Conservation (phyloP, 1,140 invertebrate genomes). For the Vollenhovia emeryi region DNA sequence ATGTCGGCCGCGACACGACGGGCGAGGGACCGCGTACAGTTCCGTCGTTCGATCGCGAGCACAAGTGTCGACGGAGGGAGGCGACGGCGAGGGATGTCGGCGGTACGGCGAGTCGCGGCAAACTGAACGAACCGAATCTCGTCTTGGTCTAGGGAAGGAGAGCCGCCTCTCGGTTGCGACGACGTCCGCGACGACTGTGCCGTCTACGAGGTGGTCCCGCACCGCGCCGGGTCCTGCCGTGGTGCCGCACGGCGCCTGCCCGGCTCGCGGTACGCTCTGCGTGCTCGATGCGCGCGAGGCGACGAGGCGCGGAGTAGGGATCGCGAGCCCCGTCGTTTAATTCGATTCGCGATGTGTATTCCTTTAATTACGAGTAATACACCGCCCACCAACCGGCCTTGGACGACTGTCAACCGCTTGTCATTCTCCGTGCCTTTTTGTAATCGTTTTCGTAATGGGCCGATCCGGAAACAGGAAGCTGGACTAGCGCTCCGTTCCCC, state of each 20-base stretch:
- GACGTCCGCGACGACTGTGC: slow-evolving; percentile 20
- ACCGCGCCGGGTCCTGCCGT: slow-evolving; percentile 20
- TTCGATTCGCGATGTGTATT: slow-evolving; percentile 38
- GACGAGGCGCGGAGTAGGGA: slow-evolving; percentile 10
- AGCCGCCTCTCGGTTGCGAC: slow-evolving; percentile 33
- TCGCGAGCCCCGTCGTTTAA: slow-evolving; percentile 31
- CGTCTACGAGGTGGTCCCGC: slow-evolving; percentile 33
- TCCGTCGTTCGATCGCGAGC: not conserved
- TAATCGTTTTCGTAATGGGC: not conserved
- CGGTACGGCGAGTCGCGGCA: slow-evolving; percentile 46
- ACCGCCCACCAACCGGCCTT: slow-evolving; percentile 2
- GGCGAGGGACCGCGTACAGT: not conserved
- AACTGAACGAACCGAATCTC: slow-evolving; percentile 55
- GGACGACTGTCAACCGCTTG: slow-evolving; percentile 3
- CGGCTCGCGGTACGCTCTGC: slow-evolving; percentile 43
- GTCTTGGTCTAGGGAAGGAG: slow-evolving; percentile 22
- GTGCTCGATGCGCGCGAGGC: slow-evolving; percentile 60
- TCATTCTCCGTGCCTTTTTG: not conserved
- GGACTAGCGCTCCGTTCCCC: not conserved
- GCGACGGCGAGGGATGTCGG: not conserved
- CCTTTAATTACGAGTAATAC: slow-evolving; percentile 53
- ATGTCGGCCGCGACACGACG: not conserved
- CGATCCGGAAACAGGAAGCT: not conserved
- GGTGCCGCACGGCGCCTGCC: slow-evolving; percentile 69
- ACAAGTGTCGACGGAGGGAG: not conserved